Evolutionary conservation across 1,140 invertebrate species (phyloP), one percentile per base, ranked within the genome.

Genomic region (Thalassaphorura encarpata): DNA sequence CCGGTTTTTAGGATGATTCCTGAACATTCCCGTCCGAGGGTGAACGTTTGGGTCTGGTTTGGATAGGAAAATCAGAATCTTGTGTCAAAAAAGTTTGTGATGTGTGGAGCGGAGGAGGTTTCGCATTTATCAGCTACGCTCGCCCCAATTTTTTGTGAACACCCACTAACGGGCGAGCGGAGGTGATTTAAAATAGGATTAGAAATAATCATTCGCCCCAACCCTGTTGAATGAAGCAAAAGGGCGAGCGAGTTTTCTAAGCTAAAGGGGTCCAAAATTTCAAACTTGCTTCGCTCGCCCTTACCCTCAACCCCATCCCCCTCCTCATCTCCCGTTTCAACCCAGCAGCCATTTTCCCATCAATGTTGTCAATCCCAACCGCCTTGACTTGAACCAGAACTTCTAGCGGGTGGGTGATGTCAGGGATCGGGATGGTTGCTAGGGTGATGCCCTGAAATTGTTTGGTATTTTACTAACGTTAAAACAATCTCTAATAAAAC

Each of bases 1-100:
- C 82, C 82, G 45, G 83, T 73, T 47, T 82, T 80, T 23, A 81
- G 70, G 8, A 85, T 76, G 41, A 83, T 67, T 21, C 83, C 84
- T 5, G 81, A 72, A 66, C 82, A 84, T 69, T 83, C 82, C 63
- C 83, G 73, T 2, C 83, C 83, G 3, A 84, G 67, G 49, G 78
- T 75, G 46, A 84, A 71, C 16, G 83, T 82, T 51, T 80, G 70
- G 57, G 77, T 76, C n/a, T n/a, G 51, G 70, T 70, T 39, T 72
- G 67, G 49, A 67, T 21, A 46, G 46, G 54, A 18, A 52, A 56
- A 48, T n/a, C 16, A 53, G 6, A 18, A 46, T 26, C 23, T 18
- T 24, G 8, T 19, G n/a, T 46, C 16, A 27, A 23, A 4, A 24
- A 29, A 15, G 21, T 11, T 21, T 21, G 11, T 43, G 6, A 6